Evolutionary conservation across 2,888 invertebrate species (phyloP).

Genomic region (Polydrusus cervinus): DNA sequence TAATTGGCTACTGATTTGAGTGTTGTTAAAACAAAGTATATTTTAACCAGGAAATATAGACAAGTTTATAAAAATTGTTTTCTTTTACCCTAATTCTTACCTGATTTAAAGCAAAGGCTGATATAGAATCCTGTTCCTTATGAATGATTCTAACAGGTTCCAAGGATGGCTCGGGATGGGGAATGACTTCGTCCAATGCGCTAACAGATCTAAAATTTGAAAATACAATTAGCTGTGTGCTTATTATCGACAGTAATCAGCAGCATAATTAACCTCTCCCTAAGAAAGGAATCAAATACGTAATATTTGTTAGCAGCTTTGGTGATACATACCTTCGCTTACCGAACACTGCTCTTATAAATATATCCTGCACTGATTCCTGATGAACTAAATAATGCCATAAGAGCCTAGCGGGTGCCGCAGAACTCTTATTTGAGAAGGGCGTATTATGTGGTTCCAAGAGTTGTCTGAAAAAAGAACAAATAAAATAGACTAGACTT

Average conservation of each 20-base stretch:
- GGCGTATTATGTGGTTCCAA: slow-evolving; percentile 96
- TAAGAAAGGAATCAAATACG: no score
- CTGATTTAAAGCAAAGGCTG: slow-evolving; percentile 97
- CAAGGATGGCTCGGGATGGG: slow-evolving; percentile 69
- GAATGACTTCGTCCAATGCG: slow-evolving; percentile 72
- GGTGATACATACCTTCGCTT: slow-evolving; percentile 43
- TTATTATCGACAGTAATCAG: no score
- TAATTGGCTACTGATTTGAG: no score
- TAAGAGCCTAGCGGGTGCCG: slow-evolving; percentile 86
- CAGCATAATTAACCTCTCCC: no score
- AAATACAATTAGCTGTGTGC: slow-evolving; percentile 8
- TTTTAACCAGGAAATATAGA: no score
- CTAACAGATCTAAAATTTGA: slow-evolving; percentile 58
- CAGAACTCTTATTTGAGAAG: slow-evolving; percentile 83
- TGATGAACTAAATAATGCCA: slow-evolving; percentile 96
- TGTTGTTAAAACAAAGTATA: no score
- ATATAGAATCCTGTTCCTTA: slow-evolving; percentile 98
- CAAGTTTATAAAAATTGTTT: no score
- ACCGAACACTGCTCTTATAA: slow-evolving; percentile 79
- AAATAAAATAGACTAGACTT: neutral
- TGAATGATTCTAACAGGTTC: slow-evolving; percentile 97
- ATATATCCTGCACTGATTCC: slow-evolving; percentile 92
- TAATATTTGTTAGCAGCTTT: no score
- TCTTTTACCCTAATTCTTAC: slow-evolving; percentile 70
- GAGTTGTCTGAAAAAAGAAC: slow-evolving; percentile 77